phyloP scores from a whole-genome alignment of 2,113 vertebrate genomes.

The Illadopsis cleaveri region DNA sequence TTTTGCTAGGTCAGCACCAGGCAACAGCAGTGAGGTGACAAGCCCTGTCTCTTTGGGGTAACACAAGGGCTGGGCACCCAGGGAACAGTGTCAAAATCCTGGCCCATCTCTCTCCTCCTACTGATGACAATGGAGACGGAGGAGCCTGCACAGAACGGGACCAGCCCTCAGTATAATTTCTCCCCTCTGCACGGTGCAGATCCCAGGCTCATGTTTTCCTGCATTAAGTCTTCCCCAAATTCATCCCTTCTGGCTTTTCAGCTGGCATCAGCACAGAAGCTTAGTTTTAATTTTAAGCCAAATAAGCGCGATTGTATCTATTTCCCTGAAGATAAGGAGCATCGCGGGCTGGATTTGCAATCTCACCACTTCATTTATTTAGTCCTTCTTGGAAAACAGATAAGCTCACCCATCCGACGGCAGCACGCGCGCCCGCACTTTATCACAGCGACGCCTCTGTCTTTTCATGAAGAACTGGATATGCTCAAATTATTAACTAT shows the following conservation, averaged over 20 bases:
- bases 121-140: accelerated
- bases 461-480: slow-evolving; percentile 48
- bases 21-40: neutral
- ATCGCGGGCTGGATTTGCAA: slow-evolving; percentile 47
- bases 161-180: neutral
- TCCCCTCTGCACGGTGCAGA: neutral
- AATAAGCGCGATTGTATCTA: slow-evolving; percentile 29
- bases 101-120: neutral
- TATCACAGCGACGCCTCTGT: slow-evolving; percentile 7
- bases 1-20: neutral
- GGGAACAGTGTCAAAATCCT: neutral
- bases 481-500: slow-evolving; percentile 66
- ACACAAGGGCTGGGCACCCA: neutral
- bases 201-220: neutral
- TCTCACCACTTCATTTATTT: slow-evolving; percentile 41
- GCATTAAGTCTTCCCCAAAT: neutral
- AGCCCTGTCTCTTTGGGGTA: accelerated
- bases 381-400: slow-evolving; percentile 54
- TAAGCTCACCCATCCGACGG: slow-evolving; percentile 33
- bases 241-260: slow-evolving; percentile 8
- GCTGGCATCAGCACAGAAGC: neutral
- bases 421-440: neutral
- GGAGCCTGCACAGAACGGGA: neutral
- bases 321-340: slow-evolving; percentile 28
- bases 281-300: slow-evolving; percentile 50